These are phyloP conservation scores for Polydrusus pterygomalis DNA, from an alignment of 2,888 invertebrate species.

Conservation along the genomic window DNA sequence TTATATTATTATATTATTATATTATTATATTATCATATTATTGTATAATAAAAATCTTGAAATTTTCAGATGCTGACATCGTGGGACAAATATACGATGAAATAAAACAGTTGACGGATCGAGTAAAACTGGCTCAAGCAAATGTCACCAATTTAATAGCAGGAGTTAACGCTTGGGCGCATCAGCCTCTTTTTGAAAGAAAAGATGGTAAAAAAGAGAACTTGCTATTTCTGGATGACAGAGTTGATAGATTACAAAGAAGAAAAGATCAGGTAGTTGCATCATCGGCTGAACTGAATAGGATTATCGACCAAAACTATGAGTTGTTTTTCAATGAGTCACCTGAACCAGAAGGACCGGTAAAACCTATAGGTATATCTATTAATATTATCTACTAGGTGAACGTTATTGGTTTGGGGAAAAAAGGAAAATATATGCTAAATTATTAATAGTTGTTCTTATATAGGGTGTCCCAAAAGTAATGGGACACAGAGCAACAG, in stretches of 20 bases:
- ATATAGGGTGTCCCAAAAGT: too few species aligned
- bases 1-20: too few species aligned
- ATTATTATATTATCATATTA: too few species aligned
- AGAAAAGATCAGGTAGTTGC: conserved; percentile 73
- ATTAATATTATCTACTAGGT: too few species aligned
- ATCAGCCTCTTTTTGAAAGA: conserved; percentile 83
- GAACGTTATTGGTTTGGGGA: too few species aligned
- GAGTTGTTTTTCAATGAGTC: conserved; percentile 80
- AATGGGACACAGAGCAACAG: too few species aligned
- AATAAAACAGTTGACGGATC: conserved; percentile 82
- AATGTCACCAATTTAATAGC: conserved; percentile 77
- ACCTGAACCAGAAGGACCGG: too few species aligned
- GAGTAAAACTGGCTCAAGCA: conserved; percentile 80
- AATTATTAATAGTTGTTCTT: too few species aligned
- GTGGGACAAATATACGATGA: conserved; percentile 75
- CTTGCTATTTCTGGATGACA: conserved; percentile 76
- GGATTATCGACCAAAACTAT: conserved; percentile 79
- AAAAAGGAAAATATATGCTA: too few species aligned
- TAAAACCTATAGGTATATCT: too few species aligned
- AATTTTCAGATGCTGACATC: conserved; percentile 59
- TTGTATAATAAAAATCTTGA: conserved; percentile 18
- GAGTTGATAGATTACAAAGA: conserved; percentile 73
- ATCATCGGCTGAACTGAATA: conserved; percentile 76
- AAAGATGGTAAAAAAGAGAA: conserved; percentile 78
- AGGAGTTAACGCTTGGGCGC: conserved; percentile 82